Evolutionary conservation across 2,113 vertebrate species (phyloP).

Genomic region (Erinaceus europaeus): DNA sequence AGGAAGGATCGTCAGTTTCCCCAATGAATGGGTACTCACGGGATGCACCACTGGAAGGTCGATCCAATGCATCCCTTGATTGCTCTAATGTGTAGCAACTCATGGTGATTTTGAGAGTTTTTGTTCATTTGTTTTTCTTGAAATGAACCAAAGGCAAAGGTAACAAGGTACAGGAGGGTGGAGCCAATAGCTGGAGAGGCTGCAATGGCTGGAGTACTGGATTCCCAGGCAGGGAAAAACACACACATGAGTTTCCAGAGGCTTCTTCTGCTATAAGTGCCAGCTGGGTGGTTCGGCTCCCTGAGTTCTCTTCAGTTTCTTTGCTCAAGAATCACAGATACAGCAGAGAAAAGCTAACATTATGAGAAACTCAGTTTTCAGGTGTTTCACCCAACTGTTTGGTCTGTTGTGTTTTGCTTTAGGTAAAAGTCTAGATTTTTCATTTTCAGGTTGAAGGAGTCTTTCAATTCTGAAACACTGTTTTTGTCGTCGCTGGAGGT

Average conservation of each 20-base stretch:
- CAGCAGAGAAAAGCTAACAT: neutral
- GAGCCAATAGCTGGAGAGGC: too few relatives aligned
- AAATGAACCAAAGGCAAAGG: neutral
- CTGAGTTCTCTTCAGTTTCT: neutral
- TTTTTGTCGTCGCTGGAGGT: too few relatives aligned
- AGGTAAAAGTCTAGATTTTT: neutral
- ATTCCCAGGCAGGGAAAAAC: too few relatives aligned
- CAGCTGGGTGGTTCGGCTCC: neutral
- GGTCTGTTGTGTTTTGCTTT: neutral
- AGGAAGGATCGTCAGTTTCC: too few relatives aligned
- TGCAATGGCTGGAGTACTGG: too few relatives aligned
- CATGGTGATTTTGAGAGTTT: neutral
- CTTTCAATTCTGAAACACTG: neutral
- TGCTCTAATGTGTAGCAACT: neutral
- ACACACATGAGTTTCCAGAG: neutral
- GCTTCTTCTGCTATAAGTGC: neutral
- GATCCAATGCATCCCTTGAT: too few relatives aligned
- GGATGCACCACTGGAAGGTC: too few relatives aligned
- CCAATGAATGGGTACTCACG: too few relatives aligned
- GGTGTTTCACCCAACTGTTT: neutral
- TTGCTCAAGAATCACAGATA: neutral
- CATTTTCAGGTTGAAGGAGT: neutral
- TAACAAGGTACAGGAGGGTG: too few relatives aligned
- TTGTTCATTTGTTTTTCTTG: constrained; percentile 1
- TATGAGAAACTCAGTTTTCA: neutral